These are phyloP conservation scores for Amia ocellicauda DNA, from an alignment of 2,113 vertebrate species.

Conservation along the genomic window DNA sequence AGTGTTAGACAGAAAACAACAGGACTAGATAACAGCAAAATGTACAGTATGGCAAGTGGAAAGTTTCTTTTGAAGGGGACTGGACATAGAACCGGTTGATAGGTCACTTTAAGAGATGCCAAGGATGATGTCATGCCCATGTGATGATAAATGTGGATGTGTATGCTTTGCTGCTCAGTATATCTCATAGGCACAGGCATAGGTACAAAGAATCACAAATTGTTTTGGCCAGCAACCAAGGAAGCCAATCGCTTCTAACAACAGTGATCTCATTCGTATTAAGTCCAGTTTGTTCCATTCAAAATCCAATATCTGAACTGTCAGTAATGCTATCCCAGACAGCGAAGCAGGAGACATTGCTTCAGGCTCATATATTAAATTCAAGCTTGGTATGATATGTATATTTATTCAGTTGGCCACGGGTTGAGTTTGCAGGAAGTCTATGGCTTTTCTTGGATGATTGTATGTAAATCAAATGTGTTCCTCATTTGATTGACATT, in stretches of 20 bases:
- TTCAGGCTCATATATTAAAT: constrained; percentile 23
- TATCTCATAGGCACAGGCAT: constrained; percentile 2
- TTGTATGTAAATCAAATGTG: constrained; percentile 29
- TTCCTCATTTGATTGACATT: not conserved
- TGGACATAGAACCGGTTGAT: too few species aligned
- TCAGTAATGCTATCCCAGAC: constrained; percentile 21
- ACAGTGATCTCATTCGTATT: constrained; percentile 41
- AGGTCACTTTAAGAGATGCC: constrained; percentile 9
- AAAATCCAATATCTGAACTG: constrained; percentile 39
- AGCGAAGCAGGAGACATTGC: constrained; percentile 19
- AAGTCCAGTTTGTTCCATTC: constrained; percentile 41
- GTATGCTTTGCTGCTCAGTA: constrained; percentile 2
- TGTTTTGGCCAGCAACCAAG: constrained; percentile 27
- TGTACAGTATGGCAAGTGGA: too few species aligned
- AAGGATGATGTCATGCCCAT: constrained; percentile 14
- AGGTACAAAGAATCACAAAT: constrained; percentile 20
- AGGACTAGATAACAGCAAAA: too few species aligned
- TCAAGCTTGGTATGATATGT: constrained; percentile 20
- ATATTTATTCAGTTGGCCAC: constrained; percentile 24
- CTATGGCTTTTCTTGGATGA: constrained; percentile 20
- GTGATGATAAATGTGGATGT: constrained; percentile 9
- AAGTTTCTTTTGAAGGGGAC: too few species aligned
- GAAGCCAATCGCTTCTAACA: constrained; percentile 30
- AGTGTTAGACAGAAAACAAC: too few species aligned
- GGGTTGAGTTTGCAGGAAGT: constrained; percentile 13